phyloP scores from a whole-genome alignment of 1,140 invertebrate species.

The Rhopalosiphum maidis region DNA sequence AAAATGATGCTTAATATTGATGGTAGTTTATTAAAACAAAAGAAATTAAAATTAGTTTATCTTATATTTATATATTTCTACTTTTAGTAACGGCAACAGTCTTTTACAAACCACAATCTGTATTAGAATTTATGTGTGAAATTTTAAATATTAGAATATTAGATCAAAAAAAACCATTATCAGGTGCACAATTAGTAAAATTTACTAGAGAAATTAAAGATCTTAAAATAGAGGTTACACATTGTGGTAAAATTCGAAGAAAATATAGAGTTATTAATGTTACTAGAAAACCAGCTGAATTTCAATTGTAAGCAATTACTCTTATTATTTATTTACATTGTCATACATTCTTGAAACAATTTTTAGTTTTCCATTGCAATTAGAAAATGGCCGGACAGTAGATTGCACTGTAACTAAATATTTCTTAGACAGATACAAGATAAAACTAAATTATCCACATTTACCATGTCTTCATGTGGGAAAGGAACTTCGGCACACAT shows the following conservation, averaged over 20 bases:
- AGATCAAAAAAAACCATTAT: slow-evolving; percentile 94
- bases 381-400: slow-evolving; percentile 99
- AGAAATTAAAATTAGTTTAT: background rate
- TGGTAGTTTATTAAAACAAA: slow-evolving; percentile 68
- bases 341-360: slow-evolving; percentile 57
- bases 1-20: slow-evolving; percentile 99
- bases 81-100: slow-evolving; percentile 95
- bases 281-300: slow-evolving; percentile 95
- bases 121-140: slow-evolving; percentile 99
- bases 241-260: slow-evolving; percentile 97
- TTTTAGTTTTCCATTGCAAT: slow-evolving; percentile 94
- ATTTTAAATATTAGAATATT: slow-evolving; percentile 97
- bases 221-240: slow-evolving; percentile 99
- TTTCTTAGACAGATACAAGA: slow-evolving; percentile 99
- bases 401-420: slow-evolving; percentile 99
- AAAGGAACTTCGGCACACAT: slow-evolving; percentile 99
- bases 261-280: slow-evolving; percentile 99
- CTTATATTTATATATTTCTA: slow-evolving; percentile 59
- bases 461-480: slow-evolving; percentile 99
- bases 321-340: background rate
- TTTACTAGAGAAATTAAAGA: slow-evolving; percentile 99
- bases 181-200: slow-evolving; percentile 98
- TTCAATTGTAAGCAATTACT: slow-evolving; percentile 86
- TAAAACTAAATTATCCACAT: slow-evolving; percentile 96
- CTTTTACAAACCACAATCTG: slow-evolving; percentile 99